Evolutionary conservation across 2,797 vertebrate species (phyloP).

Genomic region (Sebastes oblongus): DNA sequence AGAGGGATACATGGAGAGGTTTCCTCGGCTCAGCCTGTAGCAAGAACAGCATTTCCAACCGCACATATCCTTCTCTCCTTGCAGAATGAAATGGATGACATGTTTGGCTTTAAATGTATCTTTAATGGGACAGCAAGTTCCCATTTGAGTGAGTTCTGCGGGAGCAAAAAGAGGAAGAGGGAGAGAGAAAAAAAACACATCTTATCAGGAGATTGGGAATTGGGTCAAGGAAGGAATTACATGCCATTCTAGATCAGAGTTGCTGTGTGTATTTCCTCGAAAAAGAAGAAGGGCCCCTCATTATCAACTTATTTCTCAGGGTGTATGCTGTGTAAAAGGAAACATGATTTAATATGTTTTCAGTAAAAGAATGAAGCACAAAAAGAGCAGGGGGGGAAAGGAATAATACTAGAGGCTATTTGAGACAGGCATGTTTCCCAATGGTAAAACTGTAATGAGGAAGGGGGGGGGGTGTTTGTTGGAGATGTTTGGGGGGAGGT

Average conservation of each 20-base stretch:
- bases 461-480: conserved; percentile 21
- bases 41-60: conserved; percentile 36
- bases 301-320: conserved; percentile 73
- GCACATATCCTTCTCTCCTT: conserved; percentile 44
- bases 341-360: conserved; percentile 77
- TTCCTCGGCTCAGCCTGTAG: conserved; percentile 35
- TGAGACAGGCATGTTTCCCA: conserved; percentile 63
- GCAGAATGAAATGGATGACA: conserved; percentile 70
- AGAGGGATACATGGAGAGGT: conserved; percentile 16
- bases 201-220: conserved; percentile 79
- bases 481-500: conserved; percentile 16
- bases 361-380: conserved; percentile 52
- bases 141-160: conserved; percentile 65
- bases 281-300: conserved; percentile 54
- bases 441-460: conserved; percentile 66
- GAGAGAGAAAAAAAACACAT: conserved; percentile 37
- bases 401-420: conserved; percentile 65
- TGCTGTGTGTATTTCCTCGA: conserved; percentile 75
- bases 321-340: conserved; percentile 55
- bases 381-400: conserved; percentile 13
- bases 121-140: conserved; percentile 74
- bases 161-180: conserved; percentile 33
- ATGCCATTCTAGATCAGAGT: conserved; percentile 80
- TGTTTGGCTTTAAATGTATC: conserved; percentile 73
- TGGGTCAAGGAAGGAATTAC: conserved; percentile 80